Conservation (phyloP, 2,888 invertebrate species). For the Gnatocerus cornutus region DNA sequence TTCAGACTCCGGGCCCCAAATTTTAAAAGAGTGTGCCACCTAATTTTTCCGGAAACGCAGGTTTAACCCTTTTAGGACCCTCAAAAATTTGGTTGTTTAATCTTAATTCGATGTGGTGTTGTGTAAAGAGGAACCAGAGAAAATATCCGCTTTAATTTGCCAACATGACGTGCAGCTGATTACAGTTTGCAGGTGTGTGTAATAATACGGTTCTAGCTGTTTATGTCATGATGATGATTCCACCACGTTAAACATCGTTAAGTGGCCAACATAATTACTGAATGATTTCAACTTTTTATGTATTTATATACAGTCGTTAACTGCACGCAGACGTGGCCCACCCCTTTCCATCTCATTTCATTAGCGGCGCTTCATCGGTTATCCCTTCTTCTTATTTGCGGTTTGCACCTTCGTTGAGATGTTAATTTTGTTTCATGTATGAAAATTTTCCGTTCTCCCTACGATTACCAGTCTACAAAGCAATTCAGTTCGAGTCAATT, state of each 20-base stretch:
- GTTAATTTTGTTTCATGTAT: too few species aligned
- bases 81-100: slow-evolving; percentile 38
- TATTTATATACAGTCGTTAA: slow-evolving; percentile 41
- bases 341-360: slow-evolving; percentile 24
- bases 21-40: neutral
- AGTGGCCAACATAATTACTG: slow-evolving; percentile 42
- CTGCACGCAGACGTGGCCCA: slow-evolving; percentile 31
- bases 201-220: slow-evolving; percentile 47
- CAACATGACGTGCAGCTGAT: slow-evolving; percentile 49
- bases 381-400: slow-evolving; percentile 3
- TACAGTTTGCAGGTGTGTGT: slow-evolving; percentile 50
- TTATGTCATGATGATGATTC: slow-evolving; percentile 49
- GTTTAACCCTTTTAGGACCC: slow-evolving; percentile 10
- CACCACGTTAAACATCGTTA: slow-evolving; percentile 42
- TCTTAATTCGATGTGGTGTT: slow-evolving; percentile 50
- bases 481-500: too few species aligned
- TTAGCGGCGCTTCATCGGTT: slow-evolving; percentile 15
- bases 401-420: neutral
- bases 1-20: neutral
- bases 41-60: slow-evolving; percentile 6
- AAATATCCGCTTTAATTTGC: slow-evolving; percentile 50
- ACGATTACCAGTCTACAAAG: too few species aligned
- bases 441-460: too few species aligned
- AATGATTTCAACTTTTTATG: slow-evolving; percentile 39
- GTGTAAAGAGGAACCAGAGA: slow-evolving; percentile 45